A percentile compares a stretch with the other conserved stretches of the same genome.
Evolutionary conservation across 2,797 vertebrate species (phyloP).

Genomic region (Gambelia wislizenii): DNA sequence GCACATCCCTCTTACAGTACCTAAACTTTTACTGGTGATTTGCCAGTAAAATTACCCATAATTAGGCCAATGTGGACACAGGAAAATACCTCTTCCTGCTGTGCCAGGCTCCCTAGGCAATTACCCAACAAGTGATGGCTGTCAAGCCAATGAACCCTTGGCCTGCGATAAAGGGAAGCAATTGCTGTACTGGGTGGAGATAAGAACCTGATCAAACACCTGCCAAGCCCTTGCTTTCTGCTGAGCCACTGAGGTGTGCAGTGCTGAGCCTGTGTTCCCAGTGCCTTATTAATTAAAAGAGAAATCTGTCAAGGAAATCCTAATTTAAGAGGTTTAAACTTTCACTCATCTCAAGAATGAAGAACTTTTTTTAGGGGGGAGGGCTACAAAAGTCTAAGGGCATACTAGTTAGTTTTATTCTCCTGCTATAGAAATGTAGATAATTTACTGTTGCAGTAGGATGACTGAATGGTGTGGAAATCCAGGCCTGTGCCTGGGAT

Average conservation of each 20-base stretch:
- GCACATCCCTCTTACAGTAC: neutral
- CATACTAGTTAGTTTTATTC: neutral
- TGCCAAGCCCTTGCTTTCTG: neutral
- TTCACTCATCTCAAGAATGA: neutral
- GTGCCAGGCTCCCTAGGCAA: slow-evolving; percentile 8
- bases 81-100: neutral
- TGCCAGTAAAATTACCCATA: neutral
- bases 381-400: neutral
- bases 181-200: neutral
- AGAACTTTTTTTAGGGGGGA: neutral
- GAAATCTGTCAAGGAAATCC: slow-evolving; percentile 16
- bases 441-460: neutral
- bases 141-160: neutral
- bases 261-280: neutral
- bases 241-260: neutral
- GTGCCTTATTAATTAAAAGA: slow-evolving; percentile 7
- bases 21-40: slow-evolving; percentile 14
- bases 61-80: neutral
- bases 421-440: no score
- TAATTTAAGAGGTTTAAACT: neutral
- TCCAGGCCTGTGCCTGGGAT: neutral
- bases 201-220: slow-evolving; percentile 3
- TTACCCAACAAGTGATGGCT: neutral
- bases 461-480: neutral
- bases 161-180: neutral